Evolutionary conservation across 1,140 invertebrate species (phyloP), one percentile per base, ranked within the genome.

Genomic region (Neodiprion lecontei): DNA sequence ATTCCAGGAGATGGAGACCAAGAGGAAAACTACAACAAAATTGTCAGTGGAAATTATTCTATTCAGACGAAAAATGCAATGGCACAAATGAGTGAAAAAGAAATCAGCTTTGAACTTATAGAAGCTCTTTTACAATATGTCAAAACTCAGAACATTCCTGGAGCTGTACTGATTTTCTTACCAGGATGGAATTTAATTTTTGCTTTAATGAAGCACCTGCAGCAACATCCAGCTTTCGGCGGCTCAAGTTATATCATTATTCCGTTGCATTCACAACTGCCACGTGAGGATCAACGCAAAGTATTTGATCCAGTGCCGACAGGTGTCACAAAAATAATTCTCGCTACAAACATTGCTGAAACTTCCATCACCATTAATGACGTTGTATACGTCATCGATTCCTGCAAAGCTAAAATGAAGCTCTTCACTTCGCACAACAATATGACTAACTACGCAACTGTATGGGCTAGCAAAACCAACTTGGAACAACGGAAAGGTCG

Each of bases 291-390:
- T 88, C 96, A 98, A 83, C 92, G 95, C 70, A 93, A 92, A 89
- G 96, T 97, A 0, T 97, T 97, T 83, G 91, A 96, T 53, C 90
- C 93, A 0, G 95, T 96, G 7, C 92, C 95, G 0, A 83, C 89
- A 0, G 89, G 91, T 66, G 90, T 95, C 1, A 95, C 93, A 1
- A 96, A 96, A 90, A 92, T 97, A 65, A 97, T 98, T 80, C 83
- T 98, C 12, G 93, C 96, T 1, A 98, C 96, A 0, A 97, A 97
- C 82, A 97, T 98, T 80, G 96, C 96, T 0, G 96, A 98, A 89
- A 96, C 96, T 0, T 97, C 97, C 9, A 97, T 99, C 70, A 99
- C 97, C 7, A 99, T 99, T 77, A 95, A 99, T 84, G 97, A 99
- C 85, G 95, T 99, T 9, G 97, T 99, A 1, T 98, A 95, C 86